Conservation (phyloP, 2,888 invertebrate species). For the Allygus modestus region DNA sequence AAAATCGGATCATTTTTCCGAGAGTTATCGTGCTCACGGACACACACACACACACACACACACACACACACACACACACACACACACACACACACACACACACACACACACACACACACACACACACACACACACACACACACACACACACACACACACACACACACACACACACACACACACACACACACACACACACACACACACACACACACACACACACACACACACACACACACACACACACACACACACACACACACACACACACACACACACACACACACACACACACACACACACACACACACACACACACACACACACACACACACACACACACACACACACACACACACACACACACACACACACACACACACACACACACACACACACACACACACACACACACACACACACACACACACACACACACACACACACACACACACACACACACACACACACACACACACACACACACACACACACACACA, state of each 20-base stretch:
- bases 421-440: constrained; percentile 40
- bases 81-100: too few species aligned
- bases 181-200: too few species aligned
- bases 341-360: constrained; percentile 39
- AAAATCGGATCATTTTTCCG: too few species aligned
- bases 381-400: constrained; percentile 31
- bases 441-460: constrained; percentile 42
- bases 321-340: constrained; percentile 43
- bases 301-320: constrained; percentile 24
- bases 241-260: constrained; percentile 10
- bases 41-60: too few species aligned
- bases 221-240: too few species aligned
- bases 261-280: constrained; percentile 27
- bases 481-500: constrained; percentile 40
- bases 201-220: too few species aligned
- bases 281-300: constrained; percentile 38
- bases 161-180: too few species aligned
- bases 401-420: constrained; percentile 45
- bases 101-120: too few species aligned
- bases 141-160: too few species aligned
- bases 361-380: constrained; percentile 40
- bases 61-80: too few species aligned
- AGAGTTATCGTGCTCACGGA: too few species aligned
- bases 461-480: constrained; percentile 40
- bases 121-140: too few species aligned